These are phyloP conservation scores for Sceloporus tristichus DNA, from an alignment of 2,113 vertebrate genomes.

Conservation along the genomic window DNA sequence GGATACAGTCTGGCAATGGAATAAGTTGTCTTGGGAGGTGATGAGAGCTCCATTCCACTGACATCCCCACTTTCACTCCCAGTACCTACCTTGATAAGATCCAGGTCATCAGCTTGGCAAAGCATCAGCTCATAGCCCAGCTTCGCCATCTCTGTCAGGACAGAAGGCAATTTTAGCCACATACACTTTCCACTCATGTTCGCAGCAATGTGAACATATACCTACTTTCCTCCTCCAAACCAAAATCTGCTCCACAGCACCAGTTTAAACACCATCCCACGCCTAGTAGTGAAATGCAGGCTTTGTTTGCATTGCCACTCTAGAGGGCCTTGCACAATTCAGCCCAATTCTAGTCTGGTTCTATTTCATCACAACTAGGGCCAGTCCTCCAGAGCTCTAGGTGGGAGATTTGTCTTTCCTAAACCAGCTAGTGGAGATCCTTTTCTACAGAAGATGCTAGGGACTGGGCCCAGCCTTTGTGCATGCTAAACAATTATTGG, in stretches of 20 bases:
- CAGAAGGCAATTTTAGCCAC: neutral
- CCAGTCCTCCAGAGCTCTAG: neutral
- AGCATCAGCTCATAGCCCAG: slow-evolving; percentile 85
- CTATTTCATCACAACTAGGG: neutral
- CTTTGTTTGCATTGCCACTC: neutral
- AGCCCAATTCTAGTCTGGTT: neutral
- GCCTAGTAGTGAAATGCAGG: too few relatives aligned
- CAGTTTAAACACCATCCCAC: neutral
- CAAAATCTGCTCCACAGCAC: neutral
- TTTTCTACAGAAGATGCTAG: neutral
- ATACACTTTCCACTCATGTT: too few relatives aligned
- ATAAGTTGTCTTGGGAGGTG: neutral
- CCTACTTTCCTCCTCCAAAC: neutral
- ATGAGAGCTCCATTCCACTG: neutral
- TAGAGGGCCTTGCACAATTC: neutral
- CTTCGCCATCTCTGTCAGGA: slow-evolving; percentile 78
- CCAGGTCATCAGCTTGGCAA: slow-evolving; percentile 78
- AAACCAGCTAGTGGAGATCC: neutral
- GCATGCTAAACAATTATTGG: neutral
- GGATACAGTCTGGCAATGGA: neutral
- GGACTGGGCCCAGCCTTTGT: neutral
- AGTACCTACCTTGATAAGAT: slow-evolving; percentile 81
- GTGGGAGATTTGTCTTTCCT: neutral
- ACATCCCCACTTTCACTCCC: too few relatives aligned
- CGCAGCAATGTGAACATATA: neutral